phyloP scores from a whole-genome alignment of 1,140 invertebrate species.

The Hermetia illucens region DNA sequence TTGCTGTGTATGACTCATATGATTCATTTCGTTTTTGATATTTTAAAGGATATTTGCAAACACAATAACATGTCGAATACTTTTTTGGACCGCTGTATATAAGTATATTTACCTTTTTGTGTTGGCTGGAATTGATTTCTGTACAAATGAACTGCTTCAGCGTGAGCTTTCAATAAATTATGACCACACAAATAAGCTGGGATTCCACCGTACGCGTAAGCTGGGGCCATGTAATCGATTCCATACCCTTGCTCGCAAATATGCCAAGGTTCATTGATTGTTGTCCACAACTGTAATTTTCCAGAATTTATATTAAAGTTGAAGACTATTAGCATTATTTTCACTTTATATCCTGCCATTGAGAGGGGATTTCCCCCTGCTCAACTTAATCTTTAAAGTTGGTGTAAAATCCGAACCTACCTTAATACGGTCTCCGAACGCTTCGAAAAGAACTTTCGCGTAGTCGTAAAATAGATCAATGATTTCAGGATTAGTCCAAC shows the following conservation, averaged over 20 bases:
- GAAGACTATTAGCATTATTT: no score
- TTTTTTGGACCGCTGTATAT: no score
- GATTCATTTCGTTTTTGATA: no score
- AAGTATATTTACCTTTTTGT: slow-evolving; percentile 41
- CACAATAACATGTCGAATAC: no score
- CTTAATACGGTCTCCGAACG: slow-evolving; percentile 44
- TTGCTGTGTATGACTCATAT: slow-evolving; percentile 1
- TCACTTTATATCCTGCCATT: no score
- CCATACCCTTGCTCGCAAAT: slow-evolving; percentile 48
- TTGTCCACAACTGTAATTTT: slow-evolving; percentile 49
- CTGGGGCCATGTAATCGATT: slow-evolving; percentile 38
- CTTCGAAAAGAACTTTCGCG: slow-evolving; percentile 38
- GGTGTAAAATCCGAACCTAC: background rate
- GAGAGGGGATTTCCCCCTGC: no score
- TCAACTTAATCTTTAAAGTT: background rate
- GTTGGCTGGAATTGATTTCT: slow-evolving; percentile 39
- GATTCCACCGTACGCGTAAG: slow-evolving; percentile 39
- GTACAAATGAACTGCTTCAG: slow-evolving; percentile 48
- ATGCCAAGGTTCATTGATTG: slow-evolving; percentile 58
- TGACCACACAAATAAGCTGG: slow-evolving; percentile 46
- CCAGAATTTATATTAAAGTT: no score
- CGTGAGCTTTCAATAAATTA: slow-evolving; percentile 46
- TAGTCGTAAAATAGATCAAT: slow-evolving; percentile 45
- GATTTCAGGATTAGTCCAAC: slow-evolving; percentile 44
- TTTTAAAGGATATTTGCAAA: no score